Evolutionary conservation across 1,140 invertebrate genomes (phyloP).

Genomic region (Vollenhovia emeryi): DNA sequence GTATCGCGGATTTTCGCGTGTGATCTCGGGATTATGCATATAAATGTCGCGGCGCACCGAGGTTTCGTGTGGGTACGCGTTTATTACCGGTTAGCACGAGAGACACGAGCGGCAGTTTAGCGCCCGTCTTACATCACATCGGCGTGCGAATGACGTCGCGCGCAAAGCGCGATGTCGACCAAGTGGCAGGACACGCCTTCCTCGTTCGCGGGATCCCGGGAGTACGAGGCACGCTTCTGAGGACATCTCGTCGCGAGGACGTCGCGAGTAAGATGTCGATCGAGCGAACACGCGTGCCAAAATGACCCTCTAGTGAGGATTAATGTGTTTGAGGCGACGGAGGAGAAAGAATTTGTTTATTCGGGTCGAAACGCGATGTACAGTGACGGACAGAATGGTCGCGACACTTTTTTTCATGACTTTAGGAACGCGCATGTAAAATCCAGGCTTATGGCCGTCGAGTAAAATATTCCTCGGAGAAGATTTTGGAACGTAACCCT

Average conservation of each 20-base stretch:
- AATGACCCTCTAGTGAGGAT: too few relatives aligned
- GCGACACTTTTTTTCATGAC: too few relatives aligned
- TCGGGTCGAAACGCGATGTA: neutral
- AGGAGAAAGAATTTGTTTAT: neutral
- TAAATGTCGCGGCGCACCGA: conserved; percentile 45
- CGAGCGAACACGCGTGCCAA: neutral
- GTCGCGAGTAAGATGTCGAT: neutral
- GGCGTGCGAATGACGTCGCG: conserved; percentile 37
- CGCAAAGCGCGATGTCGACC: neutral
- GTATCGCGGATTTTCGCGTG: conserved; percentile 26
- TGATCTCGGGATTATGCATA: conserved; percentile 41
- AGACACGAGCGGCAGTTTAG: conserved; percentile 41
- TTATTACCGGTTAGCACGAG: conserved; percentile 47
- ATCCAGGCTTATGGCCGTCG: too few relatives aligned
- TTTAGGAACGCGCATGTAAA: too few relatives aligned
- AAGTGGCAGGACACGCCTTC: conserved; percentile 1
- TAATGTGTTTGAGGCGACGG: neutral
- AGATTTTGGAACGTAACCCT: too few relatives aligned
- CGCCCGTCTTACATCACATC: conserved; percentile 30
- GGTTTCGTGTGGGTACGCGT: conserved; percentile 29
- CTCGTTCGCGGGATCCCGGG: neutral
- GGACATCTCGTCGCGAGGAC: neutral
- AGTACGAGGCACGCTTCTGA: neutral
- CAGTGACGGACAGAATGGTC: too few relatives aligned
- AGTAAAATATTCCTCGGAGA: too few relatives aligned